A percentile compares a stretch with the other conserved stretches of the same genome.
phyloP scores from a whole-genome alignment of 2,113 vertebrate genomes.

The Pygoscelis adeliae region DNA sequence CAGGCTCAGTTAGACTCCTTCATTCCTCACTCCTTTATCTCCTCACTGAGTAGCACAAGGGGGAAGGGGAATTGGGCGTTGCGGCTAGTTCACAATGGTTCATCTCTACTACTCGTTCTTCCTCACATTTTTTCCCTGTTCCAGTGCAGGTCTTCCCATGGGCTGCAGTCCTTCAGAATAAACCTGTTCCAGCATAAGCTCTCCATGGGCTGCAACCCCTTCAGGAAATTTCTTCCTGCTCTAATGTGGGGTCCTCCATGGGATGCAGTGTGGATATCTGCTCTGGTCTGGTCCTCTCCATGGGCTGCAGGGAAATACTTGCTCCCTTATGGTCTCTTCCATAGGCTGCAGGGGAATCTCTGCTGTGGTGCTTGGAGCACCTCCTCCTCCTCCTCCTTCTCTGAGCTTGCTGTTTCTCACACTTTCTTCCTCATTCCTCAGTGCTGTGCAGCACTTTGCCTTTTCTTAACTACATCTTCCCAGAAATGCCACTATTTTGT shows the following conservation, averaged over 20 bases:
- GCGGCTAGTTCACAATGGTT: neutral
- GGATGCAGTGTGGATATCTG: neutral
- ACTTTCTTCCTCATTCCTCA: neutral
- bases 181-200: neutral
- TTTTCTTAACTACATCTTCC: neutral
- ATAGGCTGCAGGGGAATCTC: neutral
- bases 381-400: neutral
- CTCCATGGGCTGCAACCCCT: neutral
- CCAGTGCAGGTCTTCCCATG: neutral
- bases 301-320: neutral
- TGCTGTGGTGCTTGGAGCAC: neutral
- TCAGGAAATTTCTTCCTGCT: neutral
- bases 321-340: neutral
- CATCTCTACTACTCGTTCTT: neutral
- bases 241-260: neutral
- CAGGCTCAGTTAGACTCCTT: neutral
- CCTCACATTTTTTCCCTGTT: neutral
- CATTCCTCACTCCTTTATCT: neutral
- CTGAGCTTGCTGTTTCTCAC: neutral
- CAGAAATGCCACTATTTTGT: neutral
- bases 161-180: neutral
- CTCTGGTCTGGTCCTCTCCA: neutral
- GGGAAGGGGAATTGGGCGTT: neutral
- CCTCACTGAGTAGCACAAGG: neutral
- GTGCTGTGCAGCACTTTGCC: neutral